phyloP scores from a whole-genome alignment of 2,797 vertebrate genomes.

The Sebastiscus albofasciatus region DNA sequence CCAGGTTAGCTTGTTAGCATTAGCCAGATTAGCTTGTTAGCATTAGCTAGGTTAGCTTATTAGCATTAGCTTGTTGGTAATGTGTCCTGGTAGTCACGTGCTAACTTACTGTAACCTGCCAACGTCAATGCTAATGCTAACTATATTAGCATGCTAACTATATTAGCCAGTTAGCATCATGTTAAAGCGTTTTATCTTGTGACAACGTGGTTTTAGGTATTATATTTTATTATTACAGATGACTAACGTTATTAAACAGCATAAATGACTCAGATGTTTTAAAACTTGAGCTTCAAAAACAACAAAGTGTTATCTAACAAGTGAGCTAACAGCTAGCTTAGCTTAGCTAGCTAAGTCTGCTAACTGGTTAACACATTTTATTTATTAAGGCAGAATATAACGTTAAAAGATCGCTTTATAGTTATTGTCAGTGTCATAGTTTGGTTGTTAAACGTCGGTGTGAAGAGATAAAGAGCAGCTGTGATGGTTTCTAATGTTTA shows the following conservation, averaged over 20 bases:
- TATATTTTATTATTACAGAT: fast-evolving
- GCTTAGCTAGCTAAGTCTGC: background rate
- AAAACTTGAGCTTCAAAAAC: conserved; percentile 30
- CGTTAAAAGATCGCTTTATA: background rate
- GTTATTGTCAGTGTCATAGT: fast-evolving
- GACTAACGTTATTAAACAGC: background rate
- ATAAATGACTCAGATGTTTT: background rate
- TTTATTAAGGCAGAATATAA: too few relatives aligned
- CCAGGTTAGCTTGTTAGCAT: background rate
- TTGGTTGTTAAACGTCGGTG: fast-evolving
- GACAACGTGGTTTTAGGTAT: fast-evolving
- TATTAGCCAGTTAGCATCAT: background rate
- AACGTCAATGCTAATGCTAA: conserved; percentile 21
- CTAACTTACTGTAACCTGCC: conserved; percentile 30
- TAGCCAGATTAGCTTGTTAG: background rate
- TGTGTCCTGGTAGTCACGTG: conserved; percentile 36
- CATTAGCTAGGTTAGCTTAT: background rate
- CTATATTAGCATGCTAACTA: background rate
- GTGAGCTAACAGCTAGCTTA: conserved; percentile 12
- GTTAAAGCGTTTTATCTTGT: background rate
- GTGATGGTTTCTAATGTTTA: fast-evolving
- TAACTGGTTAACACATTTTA: background rate
- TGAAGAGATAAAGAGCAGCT: fast-evolving
- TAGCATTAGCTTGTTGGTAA: background rate
- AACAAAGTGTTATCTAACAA: conserved; percentile 14